A percentile compares a stretch with the other conserved stretches of the same genome.
These are phyloP conservation scores for Hoplostethus mediterraneus DNA, from an alignment of 2,797 vertebrate species.

Conservation along the genomic window DNA sequence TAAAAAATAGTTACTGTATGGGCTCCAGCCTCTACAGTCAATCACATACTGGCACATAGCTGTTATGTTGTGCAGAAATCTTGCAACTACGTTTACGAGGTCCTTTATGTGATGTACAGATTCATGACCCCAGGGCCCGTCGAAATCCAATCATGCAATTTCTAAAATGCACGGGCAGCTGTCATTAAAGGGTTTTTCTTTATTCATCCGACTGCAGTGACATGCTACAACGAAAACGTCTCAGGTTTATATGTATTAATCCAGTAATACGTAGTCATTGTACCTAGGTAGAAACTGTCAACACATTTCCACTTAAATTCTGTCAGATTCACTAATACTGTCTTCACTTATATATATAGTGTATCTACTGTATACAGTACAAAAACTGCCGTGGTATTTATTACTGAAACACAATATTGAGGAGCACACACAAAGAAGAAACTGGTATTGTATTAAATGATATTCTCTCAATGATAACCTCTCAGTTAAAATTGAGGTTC, in stretches of 20 bases:
- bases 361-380: too few relatives aligned
- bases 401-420: too few relatives aligned
- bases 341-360: not conserved
- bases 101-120: constrained; percentile 6
- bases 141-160: not conserved
- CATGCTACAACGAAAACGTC: not conserved
- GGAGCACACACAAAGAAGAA: too few relatives aligned
- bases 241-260: not conserved
- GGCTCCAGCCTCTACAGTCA: constrained; percentile 34
- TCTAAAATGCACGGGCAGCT: not conserved
- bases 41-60: constrained; percentile 13
- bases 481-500: too few relatives aligned
- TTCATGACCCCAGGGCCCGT: not conserved
- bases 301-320: too few relatives aligned
- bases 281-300: not conserved
- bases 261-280: not conserved
- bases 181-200: too few relatives aligned
- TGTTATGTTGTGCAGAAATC: not conserved
- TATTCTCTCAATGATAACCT: too few relatives aligned
- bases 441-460: not conserved
- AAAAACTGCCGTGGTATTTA: too few relatives aligned
- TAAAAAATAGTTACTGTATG: constrained; percentile 24
- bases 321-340: not conserved
- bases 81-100: not conserved
- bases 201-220: not conserved